A percentile compares a stretch with the other conserved stretches of the same genome.
Evolutionary conservation across 2,113 vertebrate species (phyloP).

Genomic region (Himantopus leucocephalus): DNA sequence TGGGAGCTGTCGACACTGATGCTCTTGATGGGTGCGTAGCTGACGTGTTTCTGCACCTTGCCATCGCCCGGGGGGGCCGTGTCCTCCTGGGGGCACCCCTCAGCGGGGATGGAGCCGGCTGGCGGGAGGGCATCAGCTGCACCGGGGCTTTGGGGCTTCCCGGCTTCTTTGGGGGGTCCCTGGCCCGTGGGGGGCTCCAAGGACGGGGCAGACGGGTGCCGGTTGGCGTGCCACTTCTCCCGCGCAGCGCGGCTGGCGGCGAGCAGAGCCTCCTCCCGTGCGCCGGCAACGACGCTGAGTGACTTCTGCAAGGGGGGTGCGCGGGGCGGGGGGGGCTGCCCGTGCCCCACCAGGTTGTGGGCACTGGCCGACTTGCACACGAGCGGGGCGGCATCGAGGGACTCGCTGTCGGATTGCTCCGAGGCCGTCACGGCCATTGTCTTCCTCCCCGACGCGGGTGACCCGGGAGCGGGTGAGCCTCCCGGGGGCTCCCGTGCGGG

Average conservation of each 20-base stretch:
- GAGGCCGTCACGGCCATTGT: conserved; percentile 44
- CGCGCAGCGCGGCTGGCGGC: conserved; percentile 57
- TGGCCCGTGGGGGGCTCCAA: neutral
- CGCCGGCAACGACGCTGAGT: conserved; percentile 67
- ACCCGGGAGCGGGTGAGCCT: accelerated
- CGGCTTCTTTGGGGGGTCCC: conserved; percentile 27
- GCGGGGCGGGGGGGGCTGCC: conserved; percentile 73
- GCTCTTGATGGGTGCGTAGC: conserved; percentile 74
- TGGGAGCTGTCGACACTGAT: conserved; percentile 47
- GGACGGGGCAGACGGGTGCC: accelerated
- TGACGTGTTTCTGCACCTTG: conserved; percentile 78
- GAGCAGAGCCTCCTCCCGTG: conserved; percentile 66
- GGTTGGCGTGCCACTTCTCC: neutral
- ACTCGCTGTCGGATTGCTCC: conserved; percentile 75
- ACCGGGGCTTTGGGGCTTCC: neutral
- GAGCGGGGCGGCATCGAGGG: conserved; percentile 74
- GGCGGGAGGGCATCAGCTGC: conserved; percentile 52
- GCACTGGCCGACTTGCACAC: conserved; percentile 89
- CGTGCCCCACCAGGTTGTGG: conserved; percentile 82
- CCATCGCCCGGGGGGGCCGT: neutral
- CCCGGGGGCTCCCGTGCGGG: conserved; percentile 40
- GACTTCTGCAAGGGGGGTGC: conserved; percentile 80
- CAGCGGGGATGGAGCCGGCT: conserved; percentile 67
- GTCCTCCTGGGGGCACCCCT: conserved; percentile 60
- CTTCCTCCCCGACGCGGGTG: conserved; percentile 47